Base-by-base conservation (phyloP, 1,140 invertebrate genomes). In the Listronotus oregonensis region DNA sequence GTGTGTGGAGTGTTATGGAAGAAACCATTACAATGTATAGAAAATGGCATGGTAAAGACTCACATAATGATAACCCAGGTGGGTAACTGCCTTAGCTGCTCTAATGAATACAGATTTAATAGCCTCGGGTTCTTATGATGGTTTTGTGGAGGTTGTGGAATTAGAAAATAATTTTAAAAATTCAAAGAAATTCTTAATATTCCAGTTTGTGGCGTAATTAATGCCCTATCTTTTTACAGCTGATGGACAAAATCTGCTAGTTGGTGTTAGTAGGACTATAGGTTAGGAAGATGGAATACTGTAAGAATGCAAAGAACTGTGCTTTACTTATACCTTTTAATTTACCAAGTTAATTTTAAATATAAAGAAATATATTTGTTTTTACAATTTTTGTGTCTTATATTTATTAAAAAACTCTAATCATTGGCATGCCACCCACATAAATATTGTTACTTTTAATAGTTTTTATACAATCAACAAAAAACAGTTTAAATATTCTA, bases 181-280 rank as follows among this genome's bases (percentile, higher is more conserved):
- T 18, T 78, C 96, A 21, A 78, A 46, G 81, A 83, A 15, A 73
- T 97, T 47, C 88, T 90, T 71, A 85, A 85, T 70, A 82, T 97
- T 73, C 83, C 89, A 56, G 80, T 95, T 65, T 72, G 71, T 65
- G 97, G 97, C 15, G 97, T 97, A 82, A 85, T 98, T n/a, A 99
- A 99, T 82, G 80, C 85, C 56, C 80, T 99, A 54, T 80, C 85
- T 21, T 98, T n/a, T 99, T 80, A 91, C 91, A 18, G 79, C 80
- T 21, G 84, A 96, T 83, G 93, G 94, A 11, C 86, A 83, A 44
- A 85, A 89, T 68, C 81, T 99, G 55, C 87, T 95, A 73, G 93
- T 89, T 42, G 95, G 86, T n/a, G 82, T 96, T 14, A 96, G 96
- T 0, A 91, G 95, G 96, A 99, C 82, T 96, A 99, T 77, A 89